A percentile compares a stretch with the other conserved stretches of the same genome.
These are phyloP conservation scores for Fragum whitleyi DNA, from an alignment of 2,888 invertebrate genomes.

Conservation along the genomic window DNA sequence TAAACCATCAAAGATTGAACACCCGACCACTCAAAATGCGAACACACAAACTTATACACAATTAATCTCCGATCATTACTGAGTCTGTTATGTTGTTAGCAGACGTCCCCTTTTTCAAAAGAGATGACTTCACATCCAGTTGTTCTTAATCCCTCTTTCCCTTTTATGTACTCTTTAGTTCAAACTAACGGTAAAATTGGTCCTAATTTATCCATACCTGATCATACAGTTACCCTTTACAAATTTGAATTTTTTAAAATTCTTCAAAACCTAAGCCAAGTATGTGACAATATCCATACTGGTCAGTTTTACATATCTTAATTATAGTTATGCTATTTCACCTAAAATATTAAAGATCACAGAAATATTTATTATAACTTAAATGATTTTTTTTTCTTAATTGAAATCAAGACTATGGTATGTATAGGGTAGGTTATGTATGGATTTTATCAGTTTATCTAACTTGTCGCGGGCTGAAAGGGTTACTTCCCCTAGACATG, in stretches of 20 bases:
- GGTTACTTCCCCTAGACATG: constrained; percentile 60
- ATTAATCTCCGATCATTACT: constrained; percentile 10
- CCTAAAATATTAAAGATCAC: no score
- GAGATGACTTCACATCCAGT: constrained; percentile 20
- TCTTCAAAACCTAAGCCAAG: neutral
- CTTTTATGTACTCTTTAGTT: constrained; percentile 34
- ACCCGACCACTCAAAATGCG: neutral
- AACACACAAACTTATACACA: constrained; percentile 17
- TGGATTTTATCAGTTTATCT: constrained; percentile 67
- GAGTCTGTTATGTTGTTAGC: constrained; percentile 6
- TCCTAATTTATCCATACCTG: constrained; percentile 17
- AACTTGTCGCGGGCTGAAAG: constrained; percentile 70
- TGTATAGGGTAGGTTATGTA: constrained; percentile 59
- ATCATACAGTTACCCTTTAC: constrained; percentile 16
- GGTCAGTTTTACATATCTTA: no score
- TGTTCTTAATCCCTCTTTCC: constrained; percentile 19
- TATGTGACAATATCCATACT: no score
- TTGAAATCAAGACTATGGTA: neutral
- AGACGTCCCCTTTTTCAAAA: neutral
- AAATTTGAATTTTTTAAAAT: neutral
- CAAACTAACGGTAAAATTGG: constrained; percentile 44
- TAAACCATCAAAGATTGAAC: constrained; percentile 1
- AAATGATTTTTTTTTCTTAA: neutral
- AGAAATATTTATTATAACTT: no score
- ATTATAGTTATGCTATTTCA: no score